Percentiles rank a stretch among this genome's conserved stretches.
phyloP scores from a whole-genome alignment of 2,888 invertebrate genomes.

The Eurytoma adleriae region DNA sequence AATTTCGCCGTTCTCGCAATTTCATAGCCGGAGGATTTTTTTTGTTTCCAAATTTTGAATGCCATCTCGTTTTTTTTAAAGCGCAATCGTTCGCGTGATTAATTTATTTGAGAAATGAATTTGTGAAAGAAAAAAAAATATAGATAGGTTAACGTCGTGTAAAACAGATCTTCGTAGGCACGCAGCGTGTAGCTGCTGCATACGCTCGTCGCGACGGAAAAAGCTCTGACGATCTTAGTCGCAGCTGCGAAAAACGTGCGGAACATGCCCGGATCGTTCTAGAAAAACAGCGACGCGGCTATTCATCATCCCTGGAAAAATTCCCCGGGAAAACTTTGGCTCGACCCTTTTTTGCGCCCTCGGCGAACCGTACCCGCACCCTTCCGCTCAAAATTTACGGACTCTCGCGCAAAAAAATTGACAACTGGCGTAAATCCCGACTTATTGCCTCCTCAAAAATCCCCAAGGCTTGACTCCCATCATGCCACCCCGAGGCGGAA shows the following conservation, averaged over 20 bases:
- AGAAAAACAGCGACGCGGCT: background rate
- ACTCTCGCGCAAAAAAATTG: slow-evolving; percentile 2
- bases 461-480: slow-evolving; percentile 14
- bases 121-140: background rate
- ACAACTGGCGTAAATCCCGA: slow-evolving; percentile 10
- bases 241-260: slow-evolving; percentile 30
- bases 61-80: no score
- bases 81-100: background rate
- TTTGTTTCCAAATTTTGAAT: no score
- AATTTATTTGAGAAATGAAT: no score
- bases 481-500: background rate
- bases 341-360: background rate
- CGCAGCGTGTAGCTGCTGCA: background rate
- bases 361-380: background rate
- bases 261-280: slow-evolving; percentile 1
- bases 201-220: background rate
- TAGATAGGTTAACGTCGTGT: no score
- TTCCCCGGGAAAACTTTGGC: background rate
- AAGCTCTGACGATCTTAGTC: background rate
- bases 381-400: background rate
- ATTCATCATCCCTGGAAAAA: background rate
- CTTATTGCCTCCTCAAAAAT: background rate
- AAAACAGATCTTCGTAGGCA: no score
- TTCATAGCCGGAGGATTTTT: no score
- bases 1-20: no score